Percentiles rank a stretch among this genome's conserved stretches.
Evolutionary conservation across 1,140 invertebrate genomes (phyloP).

Genomic region (Achroia grisella): DNA sequence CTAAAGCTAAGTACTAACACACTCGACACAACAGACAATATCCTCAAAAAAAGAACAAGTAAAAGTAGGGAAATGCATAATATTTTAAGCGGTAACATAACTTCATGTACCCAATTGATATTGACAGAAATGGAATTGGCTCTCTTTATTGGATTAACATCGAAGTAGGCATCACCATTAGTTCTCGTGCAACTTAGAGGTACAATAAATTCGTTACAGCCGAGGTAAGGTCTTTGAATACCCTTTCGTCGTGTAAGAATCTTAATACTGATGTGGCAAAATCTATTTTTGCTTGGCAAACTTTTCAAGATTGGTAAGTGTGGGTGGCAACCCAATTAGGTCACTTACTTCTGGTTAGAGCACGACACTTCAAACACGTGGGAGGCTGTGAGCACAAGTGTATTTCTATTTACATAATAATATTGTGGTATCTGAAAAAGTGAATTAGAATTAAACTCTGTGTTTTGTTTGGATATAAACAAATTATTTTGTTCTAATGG

Average conservation of each 20-base stretch:
- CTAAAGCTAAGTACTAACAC: too few relatives aligned
- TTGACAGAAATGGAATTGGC: slow-evolving; percentile 19
- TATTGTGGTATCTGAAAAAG: too few relatives aligned
- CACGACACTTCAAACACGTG: slow-evolving; percentile 12
- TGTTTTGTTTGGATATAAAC: too few relatives aligned
- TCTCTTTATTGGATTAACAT: slow-evolving; percentile 27
- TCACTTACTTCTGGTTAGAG: slow-evolving; percentile 23
- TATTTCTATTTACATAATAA: not conserved
- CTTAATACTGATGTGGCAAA: slow-evolving; percentile 1
- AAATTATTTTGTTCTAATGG: too few relatives aligned
- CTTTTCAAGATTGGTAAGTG: slow-evolving; percentile 14
- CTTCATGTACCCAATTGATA: slow-evolving; percentile 18
- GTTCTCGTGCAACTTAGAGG: slow-evolving; percentile 22
- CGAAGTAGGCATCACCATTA: slow-evolving; percentile 19
- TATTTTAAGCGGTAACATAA: slow-evolving; percentile 6
- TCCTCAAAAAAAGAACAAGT: too few relatives aligned
- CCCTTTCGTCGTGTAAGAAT: not conserved
- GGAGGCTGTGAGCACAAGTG: slow-evolving; percentile 11
- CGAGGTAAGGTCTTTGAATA: slow-evolving; percentile 17
- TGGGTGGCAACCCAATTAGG: slow-evolving; percentile 28
- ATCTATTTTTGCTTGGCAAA: slow-evolving; percentile 7
- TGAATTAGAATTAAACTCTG: too few relatives aligned
- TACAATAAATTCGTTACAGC: slow-evolving; percentile 24
- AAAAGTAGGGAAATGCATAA: too few relatives aligned
- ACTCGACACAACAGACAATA: too few relatives aligned